These are phyloP conservation scores for Ammodytes marinus DNA, from an alignment of 2,113 vertebrate genomes.

Conservation along the genomic window DNA sequence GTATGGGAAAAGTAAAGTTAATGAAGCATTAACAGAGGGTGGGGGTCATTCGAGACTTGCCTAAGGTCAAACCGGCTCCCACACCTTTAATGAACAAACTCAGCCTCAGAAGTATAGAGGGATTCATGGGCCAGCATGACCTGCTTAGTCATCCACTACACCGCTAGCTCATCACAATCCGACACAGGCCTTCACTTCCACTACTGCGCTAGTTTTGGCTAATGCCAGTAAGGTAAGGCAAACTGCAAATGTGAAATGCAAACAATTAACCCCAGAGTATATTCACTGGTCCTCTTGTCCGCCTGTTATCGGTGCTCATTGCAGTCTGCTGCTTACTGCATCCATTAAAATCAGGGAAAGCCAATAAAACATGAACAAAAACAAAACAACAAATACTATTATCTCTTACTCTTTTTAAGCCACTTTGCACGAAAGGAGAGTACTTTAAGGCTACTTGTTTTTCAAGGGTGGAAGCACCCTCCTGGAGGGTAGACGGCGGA, in stretches of 20 bases:
- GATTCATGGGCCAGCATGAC: conserved; percentile 35
- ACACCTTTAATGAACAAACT: conserved; percentile 73
- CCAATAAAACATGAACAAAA: not conserved
- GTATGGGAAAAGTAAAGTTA: conserved; percentile 55
- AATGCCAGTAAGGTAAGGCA: conserved; percentile 52
- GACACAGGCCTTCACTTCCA: conserved; percentile 46
- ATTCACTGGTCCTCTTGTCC: conserved; percentile 34
- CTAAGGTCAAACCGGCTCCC: conserved; percentile 66
- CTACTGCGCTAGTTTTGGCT: conserved; percentile 42
- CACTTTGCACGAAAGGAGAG: conserved; percentile 5
- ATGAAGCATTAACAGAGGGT: conserved; percentile 66
- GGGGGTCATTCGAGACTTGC: conserved; percentile 62
- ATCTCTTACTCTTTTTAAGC: conserved; percentile 13
- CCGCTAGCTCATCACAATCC: conserved; percentile 56
- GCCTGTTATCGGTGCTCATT: conserved; percentile 55
- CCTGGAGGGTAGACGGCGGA: conserved; percentile 38
- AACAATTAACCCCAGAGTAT: conserved; percentile 72
- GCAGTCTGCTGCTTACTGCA: conserved; percentile 32
- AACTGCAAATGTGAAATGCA: conserved; percentile 50
- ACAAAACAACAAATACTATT: not conserved
- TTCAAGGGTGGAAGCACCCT: not conserved
- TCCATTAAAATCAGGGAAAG: conserved; percentile 34
- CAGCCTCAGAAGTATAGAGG: conserved; percentile 29
- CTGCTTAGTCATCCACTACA: conserved; percentile 72
- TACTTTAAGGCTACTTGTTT: conserved; percentile 10